phyloP scores from a whole-genome alignment of 1,140 invertebrate species.

The Ceratosolen solmsi region DNA sequence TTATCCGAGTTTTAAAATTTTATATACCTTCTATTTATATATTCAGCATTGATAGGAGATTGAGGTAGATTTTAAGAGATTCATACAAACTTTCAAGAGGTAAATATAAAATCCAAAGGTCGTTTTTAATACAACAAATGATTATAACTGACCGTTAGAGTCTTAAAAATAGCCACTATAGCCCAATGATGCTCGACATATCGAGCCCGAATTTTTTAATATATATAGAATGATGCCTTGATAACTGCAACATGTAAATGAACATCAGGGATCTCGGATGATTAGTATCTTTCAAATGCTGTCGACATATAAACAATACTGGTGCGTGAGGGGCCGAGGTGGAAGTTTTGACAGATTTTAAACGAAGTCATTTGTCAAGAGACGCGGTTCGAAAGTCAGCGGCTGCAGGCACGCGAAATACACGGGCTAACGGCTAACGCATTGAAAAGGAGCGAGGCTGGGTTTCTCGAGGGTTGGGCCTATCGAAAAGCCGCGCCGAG shows the following conservation, averaged over 20 bases:
- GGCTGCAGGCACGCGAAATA: not conserved
- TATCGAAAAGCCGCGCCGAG: not conserved
- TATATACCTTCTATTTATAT: no score
- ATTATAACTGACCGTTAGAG: no score
- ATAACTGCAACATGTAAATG: not conserved
- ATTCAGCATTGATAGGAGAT: no score
- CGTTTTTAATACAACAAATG: no score
- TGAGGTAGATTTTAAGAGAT: no score
- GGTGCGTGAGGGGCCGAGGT: no score
- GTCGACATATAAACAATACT: not conserved
- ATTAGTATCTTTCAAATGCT: conserved; percentile 1
- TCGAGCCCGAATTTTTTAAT: not conserved
- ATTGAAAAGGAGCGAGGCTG: conserved; percentile 8
- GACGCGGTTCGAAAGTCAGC: not conserved
- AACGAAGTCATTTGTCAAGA: conserved; percentile 16
- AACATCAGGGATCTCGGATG: not conserved
- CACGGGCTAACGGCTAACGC: not conserved
- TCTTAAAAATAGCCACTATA: no score
- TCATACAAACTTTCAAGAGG: no score
- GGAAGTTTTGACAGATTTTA: conserved; percentile 16
- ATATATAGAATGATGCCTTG: not conserved
- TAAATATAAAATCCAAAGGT: no score
- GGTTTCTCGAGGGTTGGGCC: not conserved
- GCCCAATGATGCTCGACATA: not conserved
- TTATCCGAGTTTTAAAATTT: no score